These are phyloP conservation scores for Sphaeridia pumilis DNA, from an alignment of 2,888 invertebrate genomes.

Conservation along the genomic window DNA sequence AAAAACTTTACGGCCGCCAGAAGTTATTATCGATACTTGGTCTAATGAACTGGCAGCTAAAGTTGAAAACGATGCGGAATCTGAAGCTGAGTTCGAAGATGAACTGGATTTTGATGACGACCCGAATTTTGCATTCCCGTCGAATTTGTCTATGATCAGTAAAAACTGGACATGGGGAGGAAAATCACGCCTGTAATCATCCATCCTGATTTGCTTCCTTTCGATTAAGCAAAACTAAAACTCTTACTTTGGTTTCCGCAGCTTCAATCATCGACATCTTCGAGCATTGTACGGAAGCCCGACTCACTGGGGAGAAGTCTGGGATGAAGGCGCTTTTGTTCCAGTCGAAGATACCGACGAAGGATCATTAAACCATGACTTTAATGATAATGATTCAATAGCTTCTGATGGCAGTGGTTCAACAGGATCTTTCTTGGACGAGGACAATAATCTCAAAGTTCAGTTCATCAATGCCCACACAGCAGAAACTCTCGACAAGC, in stretches of 20 bases:
- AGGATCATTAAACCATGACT: constrained; percentile 35
- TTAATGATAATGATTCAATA: constrained; percentile 44
- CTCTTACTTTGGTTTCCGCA: constrained; percentile 4
- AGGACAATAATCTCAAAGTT: constrained; percentile 48
- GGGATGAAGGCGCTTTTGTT: constrained; percentile 35
- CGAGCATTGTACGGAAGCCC: constrained; percentile 35
- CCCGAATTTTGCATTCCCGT: constrained; percentile 45
- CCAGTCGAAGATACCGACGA: constrained; percentile 35
- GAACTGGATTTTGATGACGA: constrained; percentile 40
- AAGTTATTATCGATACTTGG: constrained; percentile 82
- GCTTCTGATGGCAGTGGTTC: constrained; percentile 35
- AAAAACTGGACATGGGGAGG: constrained; percentile 37
- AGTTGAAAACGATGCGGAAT: constrained; percentile 32
- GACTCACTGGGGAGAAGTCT: constrained; percentile 36
- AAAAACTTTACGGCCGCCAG: constrained; percentile 37
- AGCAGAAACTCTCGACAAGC: constrained; percentile 55
- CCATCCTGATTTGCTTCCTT: neutral
- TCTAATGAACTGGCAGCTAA: constrained; percentile 70
- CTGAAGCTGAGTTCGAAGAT: constrained; percentile 36
- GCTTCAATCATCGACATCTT: constrained; percentile 35
- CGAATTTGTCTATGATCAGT: constrained; percentile 49
- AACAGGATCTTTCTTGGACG: constrained; percentile 33
- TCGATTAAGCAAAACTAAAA: neutral
- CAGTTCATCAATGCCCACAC: constrained; percentile 73
- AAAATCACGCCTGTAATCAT: constrained; percentile 29